These are phyloP conservation scores for Parazoanthus darwini DNA, from an alignment of 92 coral and sea anemone species.

Conservation along the genomic window DNA sequence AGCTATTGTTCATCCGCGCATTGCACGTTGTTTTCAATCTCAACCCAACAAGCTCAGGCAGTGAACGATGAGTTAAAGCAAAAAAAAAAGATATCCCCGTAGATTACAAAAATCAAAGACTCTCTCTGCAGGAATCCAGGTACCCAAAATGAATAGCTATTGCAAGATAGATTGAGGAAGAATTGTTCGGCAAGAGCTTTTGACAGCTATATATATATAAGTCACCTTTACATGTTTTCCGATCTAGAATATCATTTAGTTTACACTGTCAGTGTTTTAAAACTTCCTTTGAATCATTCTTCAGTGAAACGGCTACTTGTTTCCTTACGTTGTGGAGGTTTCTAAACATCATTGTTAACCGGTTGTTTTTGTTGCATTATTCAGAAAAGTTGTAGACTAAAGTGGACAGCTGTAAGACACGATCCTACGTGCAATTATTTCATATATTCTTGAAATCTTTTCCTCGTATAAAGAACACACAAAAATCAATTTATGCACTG, in stretches of 20 bases:
- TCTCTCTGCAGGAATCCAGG: not conserved
- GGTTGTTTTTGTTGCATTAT: constrained; percentile 18
- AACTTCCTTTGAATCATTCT: constrained; percentile 25
- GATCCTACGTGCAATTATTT: not conserved
- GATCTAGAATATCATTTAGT: not conserved
- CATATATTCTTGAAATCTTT: constrained; percentile 26
- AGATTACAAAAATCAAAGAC: not conserved
- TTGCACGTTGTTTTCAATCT: constrained; percentile 19
- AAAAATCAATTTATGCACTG: constrained; percentile 2
- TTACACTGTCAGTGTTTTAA: constrained; percentile 18
- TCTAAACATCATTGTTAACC: constrained; percentile 10
- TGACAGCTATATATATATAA: constrained; percentile 1
- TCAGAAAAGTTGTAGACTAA: constrained; percentile 20
- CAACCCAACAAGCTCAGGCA: not conserved
- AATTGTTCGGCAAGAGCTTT: not conserved
- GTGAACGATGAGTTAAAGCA: not conserved
- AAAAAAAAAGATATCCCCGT: constrained; percentile 7
- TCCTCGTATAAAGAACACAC: constrained; percentile 5
- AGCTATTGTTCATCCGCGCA: constrained; percentile 11
- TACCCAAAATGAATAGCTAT: not conserved
- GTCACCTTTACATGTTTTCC: not conserved
- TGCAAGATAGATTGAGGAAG: not conserved
- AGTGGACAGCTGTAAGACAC: constrained; percentile 18
- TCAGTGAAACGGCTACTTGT: constrained; percentile 21
- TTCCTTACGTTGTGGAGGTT: constrained; percentile 18